phyloP scores from a whole-genome alignment of 1,140 invertebrate species.

The Agrypnia vestita region DNA sequence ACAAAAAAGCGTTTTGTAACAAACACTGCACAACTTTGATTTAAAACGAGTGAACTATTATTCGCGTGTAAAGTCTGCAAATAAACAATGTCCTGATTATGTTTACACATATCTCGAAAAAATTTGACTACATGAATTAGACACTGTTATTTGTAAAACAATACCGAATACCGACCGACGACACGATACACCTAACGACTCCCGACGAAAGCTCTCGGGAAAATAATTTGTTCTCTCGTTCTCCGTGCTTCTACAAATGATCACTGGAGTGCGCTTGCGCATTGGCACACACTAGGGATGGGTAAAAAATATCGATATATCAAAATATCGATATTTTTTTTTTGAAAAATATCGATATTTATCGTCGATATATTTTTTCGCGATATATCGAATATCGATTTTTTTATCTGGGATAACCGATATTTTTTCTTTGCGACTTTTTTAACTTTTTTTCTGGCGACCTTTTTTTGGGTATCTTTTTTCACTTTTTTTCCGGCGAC shows the following conservation, averaged over 20 bases:
- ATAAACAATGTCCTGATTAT: conserved; percentile 11
- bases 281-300: background rate
- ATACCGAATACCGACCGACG: background rate
- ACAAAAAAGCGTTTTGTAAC: conserved; percentile 40
- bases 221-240: conserved; percentile 28
- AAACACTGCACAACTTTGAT: conserved; percentile 27
- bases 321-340: too few species aligned
- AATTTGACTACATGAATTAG: conserved; percentile 24
- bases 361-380: too few species aligned
- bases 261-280: conserved; percentile 24
- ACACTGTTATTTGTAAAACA: conserved; percentile 29
- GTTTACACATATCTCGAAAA: conserved; percentile 36
- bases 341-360: too few species aligned
- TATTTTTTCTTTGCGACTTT: too few species aligned
- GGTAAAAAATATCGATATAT: too few species aligned
- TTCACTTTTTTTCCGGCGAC: too few species aligned
- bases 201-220: conserved; percentile 35
- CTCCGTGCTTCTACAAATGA: conserved; percentile 23
- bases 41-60: conserved; percentile 27
- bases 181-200: conserved; percentile 23
- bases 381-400: too few species aligned
- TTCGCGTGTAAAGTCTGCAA: background rate
- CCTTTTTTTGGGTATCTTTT: too few species aligned
- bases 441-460: too few species aligned
- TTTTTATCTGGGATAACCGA: too few species aligned